Base-by-base conservation (phyloP, 2,113 vertebrate species). In the Vimba vimba region DNA sequence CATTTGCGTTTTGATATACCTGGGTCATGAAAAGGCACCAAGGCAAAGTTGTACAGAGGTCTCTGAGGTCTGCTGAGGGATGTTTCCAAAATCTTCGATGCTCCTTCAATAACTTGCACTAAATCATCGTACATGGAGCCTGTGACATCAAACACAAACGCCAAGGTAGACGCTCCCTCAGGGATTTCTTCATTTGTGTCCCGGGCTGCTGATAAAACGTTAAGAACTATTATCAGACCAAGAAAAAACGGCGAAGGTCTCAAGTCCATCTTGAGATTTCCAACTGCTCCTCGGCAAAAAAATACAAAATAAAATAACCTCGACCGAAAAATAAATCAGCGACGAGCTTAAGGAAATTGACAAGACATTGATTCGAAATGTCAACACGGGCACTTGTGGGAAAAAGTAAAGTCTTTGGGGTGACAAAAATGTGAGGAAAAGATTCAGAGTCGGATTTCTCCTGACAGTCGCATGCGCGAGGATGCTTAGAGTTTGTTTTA, bases 61-160 rank as follows among this genome's bases (percentile, higher is more conserved):
- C 95, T 95, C 93, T 97, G 96, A 0, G 97, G 97, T 96, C 98
- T 96, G 90, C 94, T 99, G 36, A 99, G 93, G 62, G 98, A 99
- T 1, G 97, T 99, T 83, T 99, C 98, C 93, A 99, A 86, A 75
- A 99, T 99, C 93, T 99, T 99, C 85, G 98, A 99, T 3, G 98
- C 98, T 4, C 98, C 98, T 87, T 99, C 97, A 78, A 99, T 98
- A 6, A 99, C 98, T 91, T 99, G 98, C 83, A 99, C 97, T 89
- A 99, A 90, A 87, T 99, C 98, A 83, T 99, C 98, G 81, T 99
- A 99, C 98, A 99, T 99, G 92, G 98, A 99, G 23, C 98, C 98
- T 59, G 98, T 99, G 50, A 99, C 98, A 88, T 99, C 98, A 80
- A 99, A 99, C n/a, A 99, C 98, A 91, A 99, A 99, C 0, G 97